Base-by-base conservation (phyloP, 2,113 vertebrate species). In the Mustela nigripes region DNA sequence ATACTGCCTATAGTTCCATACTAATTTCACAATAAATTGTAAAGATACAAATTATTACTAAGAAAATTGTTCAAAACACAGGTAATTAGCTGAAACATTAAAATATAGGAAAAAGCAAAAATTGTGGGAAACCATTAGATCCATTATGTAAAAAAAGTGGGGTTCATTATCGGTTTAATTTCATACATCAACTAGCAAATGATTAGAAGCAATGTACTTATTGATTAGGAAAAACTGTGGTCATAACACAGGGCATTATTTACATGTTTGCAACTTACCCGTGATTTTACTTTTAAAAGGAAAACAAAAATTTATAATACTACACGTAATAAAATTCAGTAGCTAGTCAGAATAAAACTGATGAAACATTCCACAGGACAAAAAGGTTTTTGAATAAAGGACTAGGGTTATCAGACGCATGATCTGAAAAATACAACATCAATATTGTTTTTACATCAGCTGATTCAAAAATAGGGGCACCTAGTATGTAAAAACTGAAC, bases 201-300 rank as follows among this genome's bases (percentile, higher is more conserved):
- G 63, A 50, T 80, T 81, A 56, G 10, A 88, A 56, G 10, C 31
- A 89, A 73, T 73, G 62, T 42, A 22, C 74, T 74, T 74, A 74
- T 6, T 93, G 21, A 53, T 36, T 87, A 73, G 42, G 11, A 88
- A 84, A n/a, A 58, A 16, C 4, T 53, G n/a, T 71, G 39, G 16
- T 79, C 92, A 7, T 84, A 82, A 82, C 42, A 88, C 8, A 74
- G 58, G 63, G 90, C 33, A 58, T 74, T 58, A 85, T 65, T 95
- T 45, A 65, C 6, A 80, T 60, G 56, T 15, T 81, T 58, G 5
- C 33, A 91, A 82, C 33, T 81, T 79, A 84, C 45, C 21, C 42
- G 50, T 90, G 58, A 90, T 81, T 65, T 90, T 74, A 95, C 65
- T 74, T 86, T 84, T 86, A 79, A 92, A 92, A 78, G 58, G 60